phyloP scores from a whole-genome alignment of 2,113 vertebrate species.

The Catharus bicknelli region DNA sequence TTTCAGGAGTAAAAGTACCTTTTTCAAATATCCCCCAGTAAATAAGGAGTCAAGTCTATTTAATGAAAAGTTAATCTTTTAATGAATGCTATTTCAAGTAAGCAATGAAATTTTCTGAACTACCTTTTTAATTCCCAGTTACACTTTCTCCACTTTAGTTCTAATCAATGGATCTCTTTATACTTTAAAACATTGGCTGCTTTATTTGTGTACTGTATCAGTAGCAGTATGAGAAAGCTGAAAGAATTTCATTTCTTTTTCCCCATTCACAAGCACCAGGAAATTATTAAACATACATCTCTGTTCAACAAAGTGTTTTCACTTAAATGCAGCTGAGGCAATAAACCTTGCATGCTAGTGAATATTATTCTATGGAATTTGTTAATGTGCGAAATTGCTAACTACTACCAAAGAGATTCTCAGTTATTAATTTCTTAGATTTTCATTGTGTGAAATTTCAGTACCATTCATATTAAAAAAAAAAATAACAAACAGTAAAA shows the following conservation, averaged over 20 bases:
- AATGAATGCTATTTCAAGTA: not conserved
- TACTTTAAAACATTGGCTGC: not conserved
- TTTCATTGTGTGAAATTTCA: not conserved
- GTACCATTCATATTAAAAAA: not conserved
- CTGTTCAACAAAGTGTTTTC: not conserved
- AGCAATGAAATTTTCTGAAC: not conserved
- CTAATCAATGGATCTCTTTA: not conserved
- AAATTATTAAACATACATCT: not conserved
- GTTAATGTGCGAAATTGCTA: not conserved
- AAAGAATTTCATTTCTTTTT: not conserved
- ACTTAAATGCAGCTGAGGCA: not conserved
- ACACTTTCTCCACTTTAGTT: not conserved
- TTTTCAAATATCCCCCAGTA: not conserved
- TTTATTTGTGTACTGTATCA: not conserved
- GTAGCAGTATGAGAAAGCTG: not conserved
- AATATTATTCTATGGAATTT: not conserved
- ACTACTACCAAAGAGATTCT: not conserved
- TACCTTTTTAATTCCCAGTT: not conserved
- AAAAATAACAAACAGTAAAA: not conserved
- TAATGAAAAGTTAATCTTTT: not conserved
- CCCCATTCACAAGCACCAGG: not conserved
- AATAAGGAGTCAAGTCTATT: not conserved
- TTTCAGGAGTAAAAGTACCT: not conserved
- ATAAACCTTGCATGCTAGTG: not conserved
- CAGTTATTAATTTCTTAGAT: not conserved